phyloP scores from a whole-genome alignment of 1,140 invertebrate genomes.

The Neodiprion virginianus region DNA sequence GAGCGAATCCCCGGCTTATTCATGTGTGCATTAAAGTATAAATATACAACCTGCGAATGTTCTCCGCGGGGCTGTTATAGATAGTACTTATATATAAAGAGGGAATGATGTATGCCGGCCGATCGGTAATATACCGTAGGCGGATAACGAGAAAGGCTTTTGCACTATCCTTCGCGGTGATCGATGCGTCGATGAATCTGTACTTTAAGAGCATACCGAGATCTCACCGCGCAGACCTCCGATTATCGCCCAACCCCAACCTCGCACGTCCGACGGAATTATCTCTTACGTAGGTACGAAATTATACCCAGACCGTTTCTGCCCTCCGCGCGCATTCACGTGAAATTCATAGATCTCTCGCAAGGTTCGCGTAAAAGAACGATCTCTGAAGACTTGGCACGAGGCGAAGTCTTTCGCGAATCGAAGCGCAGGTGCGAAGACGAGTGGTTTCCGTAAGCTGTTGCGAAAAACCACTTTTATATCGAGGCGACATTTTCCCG shows the following conservation, averaged over 20 bases:
- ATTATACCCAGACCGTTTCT: background rate
- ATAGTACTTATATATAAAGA: constrained; percentile 52
- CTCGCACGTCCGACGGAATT: too few species aligned
- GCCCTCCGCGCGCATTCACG: too few species aligned
- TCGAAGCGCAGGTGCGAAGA: too few species aligned
- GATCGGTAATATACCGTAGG: constrained; percentile 60
- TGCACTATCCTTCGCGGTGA: constrained; percentile 35
- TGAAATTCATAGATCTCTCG: too few species aligned
- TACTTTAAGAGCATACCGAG: constrained; percentile 10
- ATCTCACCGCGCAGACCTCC: too few species aligned
- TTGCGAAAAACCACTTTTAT: too few species aligned
- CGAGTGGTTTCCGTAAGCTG: too few species aligned
- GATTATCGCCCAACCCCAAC: too few species aligned
- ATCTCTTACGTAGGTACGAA: background rate
- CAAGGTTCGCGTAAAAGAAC: too few species aligned
- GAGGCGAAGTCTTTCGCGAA: too few species aligned
- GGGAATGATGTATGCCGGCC: constrained; percentile 56
- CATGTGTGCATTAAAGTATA: constrained; percentile 12
- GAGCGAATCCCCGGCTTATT: background rate
- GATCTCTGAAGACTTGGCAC: background rate
- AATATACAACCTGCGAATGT: constrained; percentile 53
- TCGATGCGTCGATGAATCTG: constrained; percentile 53
- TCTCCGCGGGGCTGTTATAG: constrained; percentile 53
- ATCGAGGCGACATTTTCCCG: too few species aligned
- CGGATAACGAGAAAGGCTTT: constrained; percentile 58